Percentiles rank a stretch among this genome's conserved stretches.
These are phyloP conservation scores for Mycteria americana DNA, from an alignment of 2,797 vertebrate genomes.

Conservation along the genomic window DNA sequence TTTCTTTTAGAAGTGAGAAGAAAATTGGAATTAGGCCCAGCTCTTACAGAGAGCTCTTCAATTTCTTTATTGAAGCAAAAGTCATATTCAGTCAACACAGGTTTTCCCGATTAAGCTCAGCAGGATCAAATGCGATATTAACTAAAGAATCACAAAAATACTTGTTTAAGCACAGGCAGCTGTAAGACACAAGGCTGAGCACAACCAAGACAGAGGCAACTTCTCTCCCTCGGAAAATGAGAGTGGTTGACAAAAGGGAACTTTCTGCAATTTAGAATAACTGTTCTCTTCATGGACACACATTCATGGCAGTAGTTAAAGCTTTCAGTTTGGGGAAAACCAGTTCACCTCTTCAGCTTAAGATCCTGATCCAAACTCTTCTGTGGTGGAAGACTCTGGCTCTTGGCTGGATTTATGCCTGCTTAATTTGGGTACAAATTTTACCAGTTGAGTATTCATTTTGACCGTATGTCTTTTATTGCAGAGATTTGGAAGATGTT, in stretches of 20 bases:
- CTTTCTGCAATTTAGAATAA: neutral
- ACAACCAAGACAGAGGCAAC: neutral
- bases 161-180: neutral
- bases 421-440: neutral
- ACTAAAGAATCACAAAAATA: slow-evolving; percentile 3
- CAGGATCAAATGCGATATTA: neutral
- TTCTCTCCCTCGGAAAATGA: neutral
- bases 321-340: neutral
- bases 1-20: neutral
- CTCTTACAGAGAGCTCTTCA: neutral
- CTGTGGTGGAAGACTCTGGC: neutral
- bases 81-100: neutral
- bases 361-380: neutral
- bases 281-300: neutral
- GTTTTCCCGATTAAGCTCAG: slow-evolving; percentile 19
- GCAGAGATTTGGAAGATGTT: neutral
- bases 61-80: slow-evolving; percentile 35
- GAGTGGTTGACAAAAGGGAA: neutral
- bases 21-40: slow-evolving; percentile 12
- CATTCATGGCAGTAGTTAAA: neutral
- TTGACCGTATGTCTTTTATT: neutral
- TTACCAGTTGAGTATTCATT: neutral
- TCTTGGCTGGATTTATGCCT: neutral
- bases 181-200: neutral
- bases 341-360: neutral